phyloP scores from a whole-genome alignment of 2,113 vertebrate genomes.

The Ophthalmotilapia sp. region DNA sequence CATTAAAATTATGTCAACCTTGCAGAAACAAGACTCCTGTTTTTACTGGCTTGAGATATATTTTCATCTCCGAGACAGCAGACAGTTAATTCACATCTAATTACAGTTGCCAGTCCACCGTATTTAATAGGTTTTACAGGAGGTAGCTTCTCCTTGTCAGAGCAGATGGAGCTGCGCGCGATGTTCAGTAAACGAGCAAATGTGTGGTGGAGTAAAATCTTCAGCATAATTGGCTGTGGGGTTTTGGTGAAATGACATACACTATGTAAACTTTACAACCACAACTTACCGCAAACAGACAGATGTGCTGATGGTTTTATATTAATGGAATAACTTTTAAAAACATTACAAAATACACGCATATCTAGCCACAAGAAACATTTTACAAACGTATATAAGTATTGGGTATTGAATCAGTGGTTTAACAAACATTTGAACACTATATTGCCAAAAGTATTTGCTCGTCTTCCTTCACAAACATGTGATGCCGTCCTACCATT shows the following conservation, averaged over 20 bases:
- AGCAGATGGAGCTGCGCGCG: neutral
- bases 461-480: neutral
- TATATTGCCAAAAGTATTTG: neutral
- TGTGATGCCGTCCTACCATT: neutral
- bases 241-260: neutral
- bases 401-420: neutral
- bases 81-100: slow-evolving; percentile 50
- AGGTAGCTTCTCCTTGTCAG: neutral
- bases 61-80: neutral
- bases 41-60: slow-evolving; percentile 38
- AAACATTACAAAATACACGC: neutral
- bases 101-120: slow-evolving; percentile 9
- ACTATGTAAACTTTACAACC: neutral
- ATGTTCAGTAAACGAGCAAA: neutral
- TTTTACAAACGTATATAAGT: neutral
- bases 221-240: neutral
- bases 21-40: slow-evolving; percentile 33
- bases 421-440: neutral
- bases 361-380: neutral
- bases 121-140: slow-evolving; percentile 20
- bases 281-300: neutral
- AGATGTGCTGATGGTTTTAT: neutral
- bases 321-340: neutral
- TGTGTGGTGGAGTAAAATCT: neutral
- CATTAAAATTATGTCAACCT: slow-evolving; percentile 56